These are phyloP conservation scores for Amblyopsis rosae DNA, from an alignment of 2,113 vertebrate genomes.

Conservation along the genomic window DNA sequence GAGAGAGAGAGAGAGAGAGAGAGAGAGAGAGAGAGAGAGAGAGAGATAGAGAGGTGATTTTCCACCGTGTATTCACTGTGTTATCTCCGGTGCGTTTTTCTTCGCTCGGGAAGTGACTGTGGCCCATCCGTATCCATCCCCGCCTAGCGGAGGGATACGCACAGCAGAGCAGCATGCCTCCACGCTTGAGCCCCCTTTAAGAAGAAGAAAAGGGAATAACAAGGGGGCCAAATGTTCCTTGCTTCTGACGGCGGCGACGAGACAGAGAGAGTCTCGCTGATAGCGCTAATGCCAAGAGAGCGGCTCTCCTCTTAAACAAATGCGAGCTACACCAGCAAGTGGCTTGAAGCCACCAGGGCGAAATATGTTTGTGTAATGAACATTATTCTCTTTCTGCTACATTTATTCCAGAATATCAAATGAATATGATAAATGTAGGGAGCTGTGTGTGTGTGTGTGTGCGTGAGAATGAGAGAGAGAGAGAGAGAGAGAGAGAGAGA, in stretches of 20 bases:
- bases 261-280: conserved; percentile 65
- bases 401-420: conserved; percentile 83
- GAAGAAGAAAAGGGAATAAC: conserved; percentile 32
- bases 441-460: conserved; percentile 22
- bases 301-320: conserved; percentile 45
- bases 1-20: too few species aligned
- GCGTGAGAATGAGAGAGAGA: neutral
- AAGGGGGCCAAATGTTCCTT: conserved; percentile 49
- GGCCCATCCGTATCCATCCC: conserved; percentile 56
- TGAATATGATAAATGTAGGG: conserved; percentile 79
- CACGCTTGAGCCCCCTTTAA: conserved; percentile 60
- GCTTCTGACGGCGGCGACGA: conserved; percentile 68
- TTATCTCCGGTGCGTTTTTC: conserved; percentile 71
- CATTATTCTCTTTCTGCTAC: conserved; percentile 81
- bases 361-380: conserved; percentile 81
- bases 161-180: conserved; percentile 50
- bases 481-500: neutral
- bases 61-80: conserved; percentile 57
- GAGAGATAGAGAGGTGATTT: conserved; percentile 59
- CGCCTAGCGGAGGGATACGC: conserved; percentile 69
- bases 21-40: too few species aligned
- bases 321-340: conserved; percentile 64
- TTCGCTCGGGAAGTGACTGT: conserved; percentile 42
- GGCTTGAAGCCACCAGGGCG: conserved; percentile 63
- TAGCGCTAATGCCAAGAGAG: conserved; percentile 61